Conservation (phyloP, 2,113 vertebrate genomes). For the Antennarius striatus region DNA sequence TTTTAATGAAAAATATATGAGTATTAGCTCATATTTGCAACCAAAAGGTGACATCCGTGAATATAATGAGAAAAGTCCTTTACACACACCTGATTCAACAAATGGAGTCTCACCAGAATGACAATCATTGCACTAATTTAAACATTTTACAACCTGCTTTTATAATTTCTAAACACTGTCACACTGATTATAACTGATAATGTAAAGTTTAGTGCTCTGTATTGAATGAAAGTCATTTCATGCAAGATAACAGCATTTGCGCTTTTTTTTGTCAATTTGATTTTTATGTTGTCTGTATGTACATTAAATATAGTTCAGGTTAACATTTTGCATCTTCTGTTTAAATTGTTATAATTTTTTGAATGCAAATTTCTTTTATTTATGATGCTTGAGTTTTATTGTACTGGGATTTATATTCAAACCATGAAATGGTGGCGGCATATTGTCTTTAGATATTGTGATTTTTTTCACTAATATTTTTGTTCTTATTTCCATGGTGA, state of each 20-base stretch:
- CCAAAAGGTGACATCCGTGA: slow-evolving; percentile 14
- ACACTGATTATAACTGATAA: neutral
- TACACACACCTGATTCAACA: slow-evolving; percentile 57
- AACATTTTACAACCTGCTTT: slow-evolving; percentile 31
- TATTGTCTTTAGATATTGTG: too few relatives aligned
- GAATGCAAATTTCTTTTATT: too few relatives aligned
- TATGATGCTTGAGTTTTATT: too few relatives aligned
- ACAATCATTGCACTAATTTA: neutral
- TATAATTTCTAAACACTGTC: slow-evolving; percentile 32
- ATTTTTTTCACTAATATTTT: too few relatives aligned
- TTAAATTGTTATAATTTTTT: too few relatives aligned
- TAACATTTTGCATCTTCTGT: too few relatives aligned
- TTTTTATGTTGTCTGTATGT: neutral
- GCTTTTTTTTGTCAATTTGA: neutral
- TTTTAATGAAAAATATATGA: too few relatives aligned
- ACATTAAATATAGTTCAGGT: too few relatives aligned
- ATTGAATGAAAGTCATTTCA: neutral
- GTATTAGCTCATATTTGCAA: neutral
- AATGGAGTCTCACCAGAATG: slow-evolving; percentile 27
- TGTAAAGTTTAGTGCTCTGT: neutral
- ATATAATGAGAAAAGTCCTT: slow-evolving; percentile 28
- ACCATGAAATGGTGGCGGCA: too few relatives aligned
- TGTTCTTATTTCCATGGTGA: too few relatives aligned
- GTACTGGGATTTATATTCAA: too few relatives aligned
- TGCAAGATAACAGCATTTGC: neutral